Evolutionary conservation across 2,797 vertebrate genomes (phyloP).

Genomic region (Schizopygopsis malacanthus): DNA sequence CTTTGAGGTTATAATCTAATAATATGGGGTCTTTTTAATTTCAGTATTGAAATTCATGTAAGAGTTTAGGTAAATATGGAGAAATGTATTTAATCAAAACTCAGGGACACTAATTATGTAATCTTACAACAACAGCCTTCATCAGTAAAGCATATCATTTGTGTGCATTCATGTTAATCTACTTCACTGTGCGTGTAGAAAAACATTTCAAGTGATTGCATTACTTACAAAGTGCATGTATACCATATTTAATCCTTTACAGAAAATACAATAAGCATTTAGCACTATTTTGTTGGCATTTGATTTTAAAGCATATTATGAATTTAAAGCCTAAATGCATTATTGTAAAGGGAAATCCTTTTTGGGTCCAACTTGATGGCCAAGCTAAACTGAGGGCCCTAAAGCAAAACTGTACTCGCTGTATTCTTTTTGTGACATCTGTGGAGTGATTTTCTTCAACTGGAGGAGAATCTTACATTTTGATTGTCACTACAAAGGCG

Average conservation of each 20-base stretch:
- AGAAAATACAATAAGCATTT: slow-evolving; percentile 2
- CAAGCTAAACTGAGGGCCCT: background rate
- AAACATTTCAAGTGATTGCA: background rate
- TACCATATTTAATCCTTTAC: background rate
- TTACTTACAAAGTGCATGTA: background rate
- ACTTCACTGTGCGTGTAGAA: background rate
- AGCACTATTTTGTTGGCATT: background rate
- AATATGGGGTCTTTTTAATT: too few relatives aligned
- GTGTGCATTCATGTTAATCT: background rate
- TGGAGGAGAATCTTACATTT: background rate
- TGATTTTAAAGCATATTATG: background rate
- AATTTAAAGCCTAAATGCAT: background rate
- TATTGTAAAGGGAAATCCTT: background rate
- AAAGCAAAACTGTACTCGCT: background rate
- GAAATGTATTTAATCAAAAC: background rate
- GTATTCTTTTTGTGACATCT: background rate
- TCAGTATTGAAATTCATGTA: background rate
- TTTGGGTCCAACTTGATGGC: background rate
- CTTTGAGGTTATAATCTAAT: background rate
- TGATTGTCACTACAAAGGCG: background rate
- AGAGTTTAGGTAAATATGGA: background rate
- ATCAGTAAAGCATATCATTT: background rate
- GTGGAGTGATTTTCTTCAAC: background rate
- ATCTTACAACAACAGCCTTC: background rate
- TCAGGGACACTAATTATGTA: background rate